Evolutionary conservation across 1,140 invertebrate species (phyloP), one percentile per base, ranked within the genome.

Genomic region (Aplysia californica): DNA sequence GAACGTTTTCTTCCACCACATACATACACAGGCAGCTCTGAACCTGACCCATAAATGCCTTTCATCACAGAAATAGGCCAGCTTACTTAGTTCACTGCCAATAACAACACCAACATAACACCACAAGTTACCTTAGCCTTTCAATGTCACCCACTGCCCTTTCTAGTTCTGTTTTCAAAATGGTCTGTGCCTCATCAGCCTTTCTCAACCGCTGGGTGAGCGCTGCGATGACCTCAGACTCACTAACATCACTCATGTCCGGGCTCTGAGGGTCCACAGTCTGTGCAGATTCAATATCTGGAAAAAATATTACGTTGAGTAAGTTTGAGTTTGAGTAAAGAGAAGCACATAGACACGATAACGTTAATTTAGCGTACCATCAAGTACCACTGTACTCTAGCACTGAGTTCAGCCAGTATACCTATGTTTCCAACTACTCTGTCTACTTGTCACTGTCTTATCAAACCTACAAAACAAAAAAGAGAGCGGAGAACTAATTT

Each of bases 121-220:
- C 65, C 2, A 76, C 3, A 50, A 69, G 3, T 50, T 38, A 88
- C 87, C 78, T 87, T 58, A 88, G 80, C 78, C 77, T 82, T 31
- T 85, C 80, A 65, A 88, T 76, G 44, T 87, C 83, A 50, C 67
- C 75, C 35, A 86, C 31, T 23, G 79, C 83, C 50, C 81, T 79
- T 21, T 82, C 73, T 56, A 88, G 55, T 33, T 85, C 79, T 35
- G 82, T 83, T 50, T 69, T 59, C 0, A 75, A n/a, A 20, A 75
- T 23, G 5, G 39, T n/a, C 1, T 61, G 50, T 23, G 44, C 31
- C 35, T 15, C 41, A 36, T 77, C 79, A 31, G 76, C 68, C 41
- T 50, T 59, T 15, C 50, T 5, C 1, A 72, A 29, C 44, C 74
- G 26, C 15, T 61, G 23, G 26, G 75, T 21, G 15, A 81, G 23